Evolutionary conservation across 1,140 invertebrate genomes (phyloP).

Genomic region (Diplogasteroides magnus): DNA sequence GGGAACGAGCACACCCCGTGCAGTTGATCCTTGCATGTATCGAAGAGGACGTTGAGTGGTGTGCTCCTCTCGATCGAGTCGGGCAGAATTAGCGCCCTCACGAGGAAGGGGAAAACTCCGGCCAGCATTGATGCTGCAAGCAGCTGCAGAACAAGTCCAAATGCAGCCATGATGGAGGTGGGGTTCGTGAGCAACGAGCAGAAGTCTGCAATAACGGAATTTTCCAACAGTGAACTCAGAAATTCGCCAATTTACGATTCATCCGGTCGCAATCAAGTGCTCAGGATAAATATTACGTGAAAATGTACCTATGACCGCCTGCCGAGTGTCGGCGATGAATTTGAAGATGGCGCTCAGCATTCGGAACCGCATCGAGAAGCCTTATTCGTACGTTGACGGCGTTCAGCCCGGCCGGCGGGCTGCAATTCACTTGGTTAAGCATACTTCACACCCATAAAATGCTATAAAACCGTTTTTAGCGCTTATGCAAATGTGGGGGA

Average conservation of each 20-base stretch:
- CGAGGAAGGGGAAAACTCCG: not conserved
- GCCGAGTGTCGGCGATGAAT: not conserved
- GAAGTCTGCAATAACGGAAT: no score
- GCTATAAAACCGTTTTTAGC: no score
- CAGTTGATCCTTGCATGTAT: not conserved
- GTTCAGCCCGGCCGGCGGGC: no score
- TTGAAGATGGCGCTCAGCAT: not conserved
- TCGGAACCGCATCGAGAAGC: no score
- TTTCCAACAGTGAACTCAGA: no score
- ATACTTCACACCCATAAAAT: no score
- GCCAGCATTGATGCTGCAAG: not conserved
- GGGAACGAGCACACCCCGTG: not conserved
- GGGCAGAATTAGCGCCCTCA: not conserved
- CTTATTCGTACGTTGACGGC: no score
- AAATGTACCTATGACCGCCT: no score
- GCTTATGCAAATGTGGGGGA: no score
- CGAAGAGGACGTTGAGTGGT: not conserved
- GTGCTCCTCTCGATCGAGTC: not conserved
- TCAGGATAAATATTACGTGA: no score
- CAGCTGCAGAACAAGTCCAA: not conserved
- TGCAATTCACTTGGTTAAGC: no score
- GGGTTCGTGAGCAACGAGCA: not conserved
- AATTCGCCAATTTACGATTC: not conserved
- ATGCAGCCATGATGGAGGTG: not conserved
- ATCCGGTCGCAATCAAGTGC: no score